Percentiles rank a stretch among this genome's conserved stretches.
Evolutionary conservation across 2,113 vertebrate species (phyloP).

Genomic region (Pan paniscus): DNA sequence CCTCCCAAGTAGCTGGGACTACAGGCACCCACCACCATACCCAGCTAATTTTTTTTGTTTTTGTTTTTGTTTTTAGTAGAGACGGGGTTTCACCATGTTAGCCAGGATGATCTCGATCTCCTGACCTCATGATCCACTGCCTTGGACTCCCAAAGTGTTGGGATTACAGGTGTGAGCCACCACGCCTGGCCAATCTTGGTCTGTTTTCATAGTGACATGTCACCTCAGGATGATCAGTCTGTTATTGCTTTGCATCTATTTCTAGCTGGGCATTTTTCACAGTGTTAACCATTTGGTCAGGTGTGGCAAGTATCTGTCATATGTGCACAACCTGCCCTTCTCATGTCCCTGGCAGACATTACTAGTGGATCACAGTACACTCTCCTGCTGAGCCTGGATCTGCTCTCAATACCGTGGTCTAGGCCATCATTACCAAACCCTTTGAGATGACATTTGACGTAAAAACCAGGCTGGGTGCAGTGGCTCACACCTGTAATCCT

Average conservation of each 20-base stretch:
- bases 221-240: background rate
- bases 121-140: too few relatives aligned
- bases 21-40: too few relatives aligned
- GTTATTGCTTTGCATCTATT: background rate
- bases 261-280: background rate
- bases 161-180: too few relatives aligned
- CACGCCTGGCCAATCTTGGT: background rate
- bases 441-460: background rate
- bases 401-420: background rate
- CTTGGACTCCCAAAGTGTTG: too few relatives aligned
- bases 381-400: background rate
- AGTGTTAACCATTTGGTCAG: background rate
- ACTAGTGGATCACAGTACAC: slow-evolving; percentile 24
- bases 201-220: background rate
- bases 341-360: background rate
- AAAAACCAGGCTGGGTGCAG: background rate
- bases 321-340: background rate
- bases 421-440: background rate
- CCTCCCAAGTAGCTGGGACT: too few relatives aligned
- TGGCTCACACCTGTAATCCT: too few relatives aligned
- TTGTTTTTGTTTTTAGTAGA: too few relatives aligned
- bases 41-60: too few relatives aligned
- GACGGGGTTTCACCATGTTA: too few relatives aligned
- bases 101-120: too few relatives aligned
- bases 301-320: background rate